Base-by-base conservation (phyloP, 2,797 vertebrate species). In the Gymnodraco acuticeps region DNA sequence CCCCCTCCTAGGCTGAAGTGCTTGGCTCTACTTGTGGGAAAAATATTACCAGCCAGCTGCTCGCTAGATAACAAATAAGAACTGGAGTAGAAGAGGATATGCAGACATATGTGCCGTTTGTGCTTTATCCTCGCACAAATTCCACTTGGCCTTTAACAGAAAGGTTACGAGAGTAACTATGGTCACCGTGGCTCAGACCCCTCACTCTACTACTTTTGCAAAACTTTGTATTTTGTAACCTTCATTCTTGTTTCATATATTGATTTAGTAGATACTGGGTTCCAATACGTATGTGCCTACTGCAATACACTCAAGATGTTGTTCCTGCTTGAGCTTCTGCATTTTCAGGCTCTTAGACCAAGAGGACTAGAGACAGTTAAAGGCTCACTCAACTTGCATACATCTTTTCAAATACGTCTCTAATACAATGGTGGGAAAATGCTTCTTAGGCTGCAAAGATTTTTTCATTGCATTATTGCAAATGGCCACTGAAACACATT, bases 41-140 rank as follows among this genome's bases (percentile, higher is more conserved):
- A 90, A 87, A 91, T 83, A 85, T 86, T 80, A 84, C 47, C 68
- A 88, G 83, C 83, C 89, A 88, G 90, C 91, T 92, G 82, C 83
- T 90, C 65, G 10, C 82, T 60, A 77, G 83, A 90, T 86, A 88
- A 82, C 70, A 86, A 83, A 88, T 81, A 85, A 77, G 81, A 90
- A 77, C 45, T 64, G 73, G 77, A 82, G 70, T 79, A 85, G 83
- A 73, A 78, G 48, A 72, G 71, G 63, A 56, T 41, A 80, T 78
- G 80, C 78, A 78, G 47, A 68, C 45, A 54, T 71, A 87, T 87
- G 55, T 61, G 78, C 33, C 16, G 73, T 61, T 73, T 64, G 17
- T 27, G 12, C 73, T 80, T 86, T 50, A 77, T 33, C 50, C 56
- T 72, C 19, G n/a, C 33, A 66, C 43, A 72, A 55, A 17, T 10